Evolutionary conservation across 1,140 invertebrate genomes (phyloP), one percentile per base, ranked within the genome.

Genomic region (Drosophila baimaii): DNA sequence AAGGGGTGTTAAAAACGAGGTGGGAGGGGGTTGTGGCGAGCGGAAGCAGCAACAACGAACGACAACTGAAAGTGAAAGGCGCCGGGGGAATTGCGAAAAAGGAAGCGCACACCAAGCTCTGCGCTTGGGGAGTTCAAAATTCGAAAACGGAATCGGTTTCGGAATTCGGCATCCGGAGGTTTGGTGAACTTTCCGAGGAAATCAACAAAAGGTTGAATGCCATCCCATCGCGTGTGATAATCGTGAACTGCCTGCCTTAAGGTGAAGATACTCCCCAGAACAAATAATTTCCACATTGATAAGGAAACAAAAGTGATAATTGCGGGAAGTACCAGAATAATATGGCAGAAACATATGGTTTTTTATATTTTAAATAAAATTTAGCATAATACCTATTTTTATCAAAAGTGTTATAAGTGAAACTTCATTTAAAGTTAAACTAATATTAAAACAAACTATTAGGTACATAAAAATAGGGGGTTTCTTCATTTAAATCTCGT

Each of bases 61-160:
- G 51, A 61, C 52, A 70, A 77, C 56, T 56, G 82, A 86, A 88
- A 86, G 82, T 86, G 83, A 86, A 86, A 86, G 82, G 82, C 55
- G 43, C 64, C 44, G 43, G 39, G 65, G 65, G 68, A 80, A 75
- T 71, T 62, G 66, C 21, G 3, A 64, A 64, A 57, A 82, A 84
- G 81, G 82, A 85, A 86, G 75, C 59, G 72, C 25, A 81, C 81
- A 52, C 25, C 63, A 37, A 52, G 41, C 39, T 39, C 35, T 15
- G 19, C 35, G 25, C 19, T 62, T 29, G 47, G 72, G 65, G 65
- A 71, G 54, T 65, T 76, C 69, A 75, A 52, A 35, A 43, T 61
- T 66, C 52, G 29, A 46, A 58, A 63, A 27, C 59, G 61, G 55
- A 64, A 57, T 56, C 52, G 55, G 19, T 27, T 15, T 58, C 43